These are phyloP conservation scores for Pelodytes ibericus DNA, from an alignment of 2,797 vertebrate genomes.

Conservation along the genomic window DNA sequence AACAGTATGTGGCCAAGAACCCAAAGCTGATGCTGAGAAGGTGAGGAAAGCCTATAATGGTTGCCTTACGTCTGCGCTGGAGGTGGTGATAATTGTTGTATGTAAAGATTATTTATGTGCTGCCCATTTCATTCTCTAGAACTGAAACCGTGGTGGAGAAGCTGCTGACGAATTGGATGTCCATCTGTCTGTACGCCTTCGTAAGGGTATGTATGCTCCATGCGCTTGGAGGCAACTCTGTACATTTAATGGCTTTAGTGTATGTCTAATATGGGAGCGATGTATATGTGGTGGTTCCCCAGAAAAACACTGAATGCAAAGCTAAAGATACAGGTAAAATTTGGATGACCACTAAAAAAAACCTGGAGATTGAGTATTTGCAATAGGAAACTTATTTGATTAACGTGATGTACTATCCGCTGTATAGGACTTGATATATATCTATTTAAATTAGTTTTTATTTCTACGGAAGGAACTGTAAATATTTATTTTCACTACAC, in stretches of 20 bases:
- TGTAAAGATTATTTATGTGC: not conserved
- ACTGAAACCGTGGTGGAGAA: constrained; percentile 98
- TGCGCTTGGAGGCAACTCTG: not conserved
- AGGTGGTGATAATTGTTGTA: too few species aligned
- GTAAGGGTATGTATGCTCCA: constrained; percentile 79
- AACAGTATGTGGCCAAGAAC: constrained; percentile 97
- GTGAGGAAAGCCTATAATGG: constrained; percentile 62
- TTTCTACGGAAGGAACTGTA: too few species aligned
- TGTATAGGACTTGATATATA: too few species aligned
- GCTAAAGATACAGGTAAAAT: too few species aligned
- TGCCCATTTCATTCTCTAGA: constrained; percentile 68
- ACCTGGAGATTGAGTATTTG: too few species aligned
- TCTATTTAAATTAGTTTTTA: too few species aligned
- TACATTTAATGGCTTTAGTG: not conserved
- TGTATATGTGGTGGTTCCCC: too few species aligned
- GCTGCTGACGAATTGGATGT: constrained; percentile 98
- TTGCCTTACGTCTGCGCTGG: not conserved
- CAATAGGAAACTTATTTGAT: too few species aligned
- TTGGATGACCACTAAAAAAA: too few species aligned
- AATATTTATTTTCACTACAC: too few species aligned
- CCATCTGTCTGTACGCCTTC: constrained; percentile 93
- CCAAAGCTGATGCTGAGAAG: constrained; percentile 97
- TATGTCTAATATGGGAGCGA: not conserved
- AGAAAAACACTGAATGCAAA: too few species aligned
- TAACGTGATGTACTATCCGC: too few species aligned